Conservation (phyloP, 2,113 vertebrate genomes). For the Centrocercus urophasianus region DNA sequence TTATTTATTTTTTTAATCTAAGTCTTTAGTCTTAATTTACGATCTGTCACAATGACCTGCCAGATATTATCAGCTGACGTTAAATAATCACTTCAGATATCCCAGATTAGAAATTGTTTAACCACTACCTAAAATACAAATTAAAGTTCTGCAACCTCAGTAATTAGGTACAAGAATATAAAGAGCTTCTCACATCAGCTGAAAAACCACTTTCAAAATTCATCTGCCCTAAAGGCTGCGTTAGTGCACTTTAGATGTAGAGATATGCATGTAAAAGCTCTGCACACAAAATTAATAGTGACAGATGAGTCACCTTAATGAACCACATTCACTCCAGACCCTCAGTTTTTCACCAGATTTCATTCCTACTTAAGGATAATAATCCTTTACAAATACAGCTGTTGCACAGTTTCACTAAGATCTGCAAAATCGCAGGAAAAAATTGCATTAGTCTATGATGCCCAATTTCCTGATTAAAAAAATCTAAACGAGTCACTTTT, state of each 20-base stretch:
- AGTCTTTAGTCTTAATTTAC: background rate
- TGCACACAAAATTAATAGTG: background rate
- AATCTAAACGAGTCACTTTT: background rate
- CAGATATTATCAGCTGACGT: background rate
- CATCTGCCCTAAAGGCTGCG: background rate
- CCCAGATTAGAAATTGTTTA: background rate
- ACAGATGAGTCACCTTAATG: background rate
- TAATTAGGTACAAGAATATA: background rate
- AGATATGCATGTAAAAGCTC: background rate
- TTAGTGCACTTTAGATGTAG: background rate
- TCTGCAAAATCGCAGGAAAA: background rate
- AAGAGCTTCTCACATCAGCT: background rate
- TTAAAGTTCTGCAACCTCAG: background rate
- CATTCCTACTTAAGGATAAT: background rate
- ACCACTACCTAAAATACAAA: background rate
- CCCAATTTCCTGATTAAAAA: background rate
- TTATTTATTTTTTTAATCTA: background rate
- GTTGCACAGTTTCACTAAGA: background rate
- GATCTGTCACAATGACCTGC: background rate
- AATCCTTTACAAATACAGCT: background rate
- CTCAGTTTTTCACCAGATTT: background rate
- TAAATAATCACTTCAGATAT: background rate
- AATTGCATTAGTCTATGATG: too few relatives aligned
- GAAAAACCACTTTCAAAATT: background rate
- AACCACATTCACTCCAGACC: rapidly evolving